phyloP scores from a whole-genome alignment of 2,113 vertebrate genomes.

The Tamias sibiricus region DNA sequence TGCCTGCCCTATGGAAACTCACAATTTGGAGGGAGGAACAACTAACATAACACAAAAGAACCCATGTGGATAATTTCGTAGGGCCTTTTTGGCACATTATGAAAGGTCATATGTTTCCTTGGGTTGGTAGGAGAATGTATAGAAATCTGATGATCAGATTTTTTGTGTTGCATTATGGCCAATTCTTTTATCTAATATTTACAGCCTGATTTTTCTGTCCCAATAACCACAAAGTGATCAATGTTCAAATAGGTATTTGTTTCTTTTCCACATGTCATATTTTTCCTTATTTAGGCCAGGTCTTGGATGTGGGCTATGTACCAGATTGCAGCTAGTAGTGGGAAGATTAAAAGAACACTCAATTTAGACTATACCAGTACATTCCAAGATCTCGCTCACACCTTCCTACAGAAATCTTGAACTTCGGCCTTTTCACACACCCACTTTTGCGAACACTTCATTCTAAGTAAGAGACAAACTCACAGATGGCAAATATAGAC shows the following conservation, averaged over 20 bases:
- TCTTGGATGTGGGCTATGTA: neutral
- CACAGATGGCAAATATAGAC: conserved; percentile 26
- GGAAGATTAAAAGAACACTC: conserved; percentile 31
- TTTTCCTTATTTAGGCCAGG: neutral
- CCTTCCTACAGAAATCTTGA: conserved; percentile 5
- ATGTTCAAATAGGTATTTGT: neutral
- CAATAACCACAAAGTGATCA: neutral
- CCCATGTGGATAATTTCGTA: neutral
- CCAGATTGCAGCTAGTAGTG: conserved; percentile 42
- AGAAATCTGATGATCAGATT: neutral
- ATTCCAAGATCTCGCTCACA: neutral
- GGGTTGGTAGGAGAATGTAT: neutral
- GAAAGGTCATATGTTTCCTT: neutral
- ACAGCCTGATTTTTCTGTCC: conserved; percentile 6
- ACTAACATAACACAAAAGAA: neutral
- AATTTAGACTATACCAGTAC: neutral
- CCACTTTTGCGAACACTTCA: conserved; percentile 30
- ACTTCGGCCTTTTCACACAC: neutral
- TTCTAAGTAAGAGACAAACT: conserved; percentile 34
- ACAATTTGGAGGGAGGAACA: neutral
- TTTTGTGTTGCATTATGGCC: neutral
- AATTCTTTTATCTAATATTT: neutral
- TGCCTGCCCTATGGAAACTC: neutral
- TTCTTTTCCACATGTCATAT: neutral
- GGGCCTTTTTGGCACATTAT: neutral